A percentile compares a stretch with the other conserved stretches of the same genome.
Evolutionary conservation across 2,113 vertebrate species (phyloP).

Genomic region (Pithys albifrons): DNA sequence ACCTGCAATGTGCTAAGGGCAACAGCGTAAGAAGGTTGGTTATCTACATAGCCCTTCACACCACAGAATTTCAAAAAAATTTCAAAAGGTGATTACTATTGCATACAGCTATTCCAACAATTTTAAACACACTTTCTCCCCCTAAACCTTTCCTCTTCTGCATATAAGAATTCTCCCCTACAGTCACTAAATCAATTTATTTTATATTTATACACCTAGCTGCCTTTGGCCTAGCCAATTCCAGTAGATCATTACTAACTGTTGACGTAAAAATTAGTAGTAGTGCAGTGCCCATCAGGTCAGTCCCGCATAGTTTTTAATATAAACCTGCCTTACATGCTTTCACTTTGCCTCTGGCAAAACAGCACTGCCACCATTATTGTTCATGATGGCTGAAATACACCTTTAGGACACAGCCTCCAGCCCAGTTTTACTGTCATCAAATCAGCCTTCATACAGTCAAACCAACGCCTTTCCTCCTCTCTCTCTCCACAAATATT

Average conservation of each 20-base stretch:
- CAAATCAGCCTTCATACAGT: background rate
- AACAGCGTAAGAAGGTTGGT: background rate
- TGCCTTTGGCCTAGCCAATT: background rate
- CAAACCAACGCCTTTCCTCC: background rate
- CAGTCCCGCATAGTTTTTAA: background rate
- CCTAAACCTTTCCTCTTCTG: background rate
- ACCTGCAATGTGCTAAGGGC: background rate
- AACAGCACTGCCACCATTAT: background rate
- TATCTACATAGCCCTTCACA: background rate
- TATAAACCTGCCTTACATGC: background rate
- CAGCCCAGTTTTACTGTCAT: background rate
- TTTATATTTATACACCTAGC: background rate
- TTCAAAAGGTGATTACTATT: background rate
- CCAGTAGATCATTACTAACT: background rate
- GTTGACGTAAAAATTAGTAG: background rate
- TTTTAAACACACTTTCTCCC: background rate
- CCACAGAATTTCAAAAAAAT: background rate
- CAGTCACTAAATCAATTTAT: background rate
- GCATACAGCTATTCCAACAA: background rate
- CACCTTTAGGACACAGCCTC: background rate
- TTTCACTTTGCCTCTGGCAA: background rate
- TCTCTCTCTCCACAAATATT: fast-evolving
- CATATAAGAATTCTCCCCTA: background rate
- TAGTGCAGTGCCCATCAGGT: background rate
- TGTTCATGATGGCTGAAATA: background rate